Percentiles rank a stretch among this genome's conserved stretches.
phyloP scores from a whole-genome alignment of 2,797 vertebrate species.

The Megalops cyprinoides region DNA sequence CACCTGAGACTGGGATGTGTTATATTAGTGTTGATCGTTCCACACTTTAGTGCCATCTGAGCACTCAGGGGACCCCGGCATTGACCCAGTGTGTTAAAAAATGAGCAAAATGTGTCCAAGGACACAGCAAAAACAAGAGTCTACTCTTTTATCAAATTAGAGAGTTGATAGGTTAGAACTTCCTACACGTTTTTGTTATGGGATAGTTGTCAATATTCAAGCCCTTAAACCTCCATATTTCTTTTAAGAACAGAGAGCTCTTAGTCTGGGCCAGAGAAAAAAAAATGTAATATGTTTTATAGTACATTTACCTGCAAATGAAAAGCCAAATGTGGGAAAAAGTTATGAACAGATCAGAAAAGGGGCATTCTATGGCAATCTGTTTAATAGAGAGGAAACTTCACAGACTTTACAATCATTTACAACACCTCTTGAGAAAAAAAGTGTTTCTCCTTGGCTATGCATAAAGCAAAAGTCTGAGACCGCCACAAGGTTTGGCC shows the following conservation, averaged over 20 bases:
- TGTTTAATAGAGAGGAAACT: constrained; percentile 3
- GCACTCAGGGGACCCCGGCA: constrained; percentile 9
- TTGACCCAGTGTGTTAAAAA: not conserved
- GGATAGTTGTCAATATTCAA: not conserved
- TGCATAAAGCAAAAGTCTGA: not conserved
- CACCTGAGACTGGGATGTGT: constrained; percentile 34
- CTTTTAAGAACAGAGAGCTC: not conserved
- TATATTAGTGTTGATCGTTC: constrained; percentile 38
- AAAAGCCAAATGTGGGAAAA: constrained; percentile 13
- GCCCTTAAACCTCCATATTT: not conserved
- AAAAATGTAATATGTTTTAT: too few species aligned
- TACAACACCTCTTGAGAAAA: not conserved
- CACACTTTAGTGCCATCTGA: constrained; percentile 32
- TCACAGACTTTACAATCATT: not conserved
- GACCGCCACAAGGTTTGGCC: not conserved
- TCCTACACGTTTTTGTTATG: not conserved
- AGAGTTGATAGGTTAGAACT: not conserved
- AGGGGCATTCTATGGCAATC: not conserved
- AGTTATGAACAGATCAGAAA: not conserved
- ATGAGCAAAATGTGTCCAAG: constrained; percentile 3
- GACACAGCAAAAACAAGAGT: constrained; percentile 1
- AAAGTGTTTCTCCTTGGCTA: not conserved
- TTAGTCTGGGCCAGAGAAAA: not conserved
- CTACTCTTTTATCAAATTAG: not conserved
- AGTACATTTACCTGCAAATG: constrained; percentile 21